phyloP scores from a whole-genome alignment of 2,797 vertebrate species.

The Bufotes viridis region DNA sequence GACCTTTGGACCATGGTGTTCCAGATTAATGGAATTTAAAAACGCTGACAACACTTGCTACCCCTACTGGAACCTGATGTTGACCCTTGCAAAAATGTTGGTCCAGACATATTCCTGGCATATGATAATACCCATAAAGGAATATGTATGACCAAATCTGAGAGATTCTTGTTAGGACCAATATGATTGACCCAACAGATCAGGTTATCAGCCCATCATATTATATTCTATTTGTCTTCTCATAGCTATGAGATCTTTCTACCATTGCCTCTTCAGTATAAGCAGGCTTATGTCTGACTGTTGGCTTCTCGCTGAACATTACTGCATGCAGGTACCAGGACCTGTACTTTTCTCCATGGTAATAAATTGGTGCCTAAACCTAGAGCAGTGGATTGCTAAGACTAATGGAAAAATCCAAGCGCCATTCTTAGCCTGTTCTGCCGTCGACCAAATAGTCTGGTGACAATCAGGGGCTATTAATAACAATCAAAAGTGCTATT shows the following conservation, averaged over 20 bases:
- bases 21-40: not conserved
- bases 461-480: conserved; percentile 26
- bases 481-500: conserved; percentile 30
- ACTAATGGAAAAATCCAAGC: not conserved
- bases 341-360: not conserved
- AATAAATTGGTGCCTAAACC: not conserved
- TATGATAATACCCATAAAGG: not conserved
- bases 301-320: not conserved
- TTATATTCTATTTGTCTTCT: not conserved
- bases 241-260: not conserved
- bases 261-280: too few species aligned
- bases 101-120: not conserved
- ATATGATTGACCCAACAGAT: not conserved
- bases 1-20: not conserved
- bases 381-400: conserved; percentile 1
- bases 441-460: conserved; percentile 30
- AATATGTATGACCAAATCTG: not conserved
- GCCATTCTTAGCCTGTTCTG: conserved; percentile 36
- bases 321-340: not conserved
- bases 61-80: not conserved
- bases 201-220: not conserved
- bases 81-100: not conserved
- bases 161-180: not conserved
- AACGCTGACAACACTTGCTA: not conserved
- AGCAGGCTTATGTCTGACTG: not conserved